phyloP scores from a whole-genome alignment of 2,113 vertebrate genomes.

The Psilopsiagon aurifrons region DNA sequence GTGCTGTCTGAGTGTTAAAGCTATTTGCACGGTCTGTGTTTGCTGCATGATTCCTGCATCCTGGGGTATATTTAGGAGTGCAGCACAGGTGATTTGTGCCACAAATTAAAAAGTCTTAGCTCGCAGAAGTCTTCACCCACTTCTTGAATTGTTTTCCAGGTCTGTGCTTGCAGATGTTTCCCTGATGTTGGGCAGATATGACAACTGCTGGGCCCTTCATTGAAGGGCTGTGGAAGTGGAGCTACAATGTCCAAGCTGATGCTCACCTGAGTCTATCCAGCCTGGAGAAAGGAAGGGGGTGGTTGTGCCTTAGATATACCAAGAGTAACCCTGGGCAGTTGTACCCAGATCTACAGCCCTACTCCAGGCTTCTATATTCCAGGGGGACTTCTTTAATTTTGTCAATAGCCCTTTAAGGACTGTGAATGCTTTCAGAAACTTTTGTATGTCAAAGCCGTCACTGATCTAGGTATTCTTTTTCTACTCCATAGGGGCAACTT shows the following conservation, averaged over 20 bases:
- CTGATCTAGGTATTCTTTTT: background rate
- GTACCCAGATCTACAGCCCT: background rate
- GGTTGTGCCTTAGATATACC: accelerated
- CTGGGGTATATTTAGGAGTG: accelerated
- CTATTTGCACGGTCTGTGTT: accelerated
- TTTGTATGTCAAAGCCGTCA: background rate
- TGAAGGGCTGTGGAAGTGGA: background rate
- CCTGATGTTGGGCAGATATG: background rate
- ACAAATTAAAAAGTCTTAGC: background rate
- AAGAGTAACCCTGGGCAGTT: background rate
- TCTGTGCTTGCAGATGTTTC: background rate
- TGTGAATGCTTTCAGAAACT: background rate
- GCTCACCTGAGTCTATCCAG: background rate
- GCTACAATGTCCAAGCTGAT: background rate
- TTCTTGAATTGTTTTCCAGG: background rate
- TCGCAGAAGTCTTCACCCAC: background rate
- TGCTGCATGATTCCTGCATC: accelerated
- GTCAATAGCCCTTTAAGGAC: background rate
- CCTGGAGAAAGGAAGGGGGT: accelerated
- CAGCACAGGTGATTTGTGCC: background rate
- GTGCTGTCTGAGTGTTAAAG: no score
- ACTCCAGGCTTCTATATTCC: accelerated
- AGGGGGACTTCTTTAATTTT: background rate
- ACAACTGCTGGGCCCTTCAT: accelerated
- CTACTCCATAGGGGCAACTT: background rate